Evolutionary conservation across 2,113 vertebrate species (phyloP).

Genomic region (Eudyptes chrysolophus): DNA sequence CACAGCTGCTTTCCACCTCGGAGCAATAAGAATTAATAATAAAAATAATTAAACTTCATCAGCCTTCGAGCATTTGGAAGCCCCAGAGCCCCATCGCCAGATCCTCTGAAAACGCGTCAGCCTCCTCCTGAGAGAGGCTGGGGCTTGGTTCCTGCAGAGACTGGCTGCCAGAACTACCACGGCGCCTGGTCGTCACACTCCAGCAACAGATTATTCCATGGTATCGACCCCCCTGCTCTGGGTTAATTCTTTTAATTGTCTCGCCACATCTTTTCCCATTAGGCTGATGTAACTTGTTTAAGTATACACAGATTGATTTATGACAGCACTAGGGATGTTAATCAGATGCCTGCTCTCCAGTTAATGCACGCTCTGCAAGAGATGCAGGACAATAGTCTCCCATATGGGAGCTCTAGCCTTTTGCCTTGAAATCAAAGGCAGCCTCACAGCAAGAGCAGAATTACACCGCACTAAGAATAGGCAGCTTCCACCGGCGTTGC

Average conservation of each 20-base stretch:
- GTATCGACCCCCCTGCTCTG: constrained; percentile 9
- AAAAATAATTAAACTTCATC: constrained; percentile 54
- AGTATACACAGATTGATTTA: constrained; percentile 59
- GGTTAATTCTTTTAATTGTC: constrained; percentile 73
- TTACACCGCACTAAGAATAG: not conserved
- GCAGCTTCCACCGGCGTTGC: accelerated
- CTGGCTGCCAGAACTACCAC: not conserved
- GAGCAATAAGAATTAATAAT: constrained; percentile 43
- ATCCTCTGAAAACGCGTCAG: constrained; percentile 3
- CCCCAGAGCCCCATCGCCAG: not conserved
- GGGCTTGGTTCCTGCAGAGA: not conserved
- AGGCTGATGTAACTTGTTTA: constrained; percentile 52
- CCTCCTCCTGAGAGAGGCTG: not conserved
- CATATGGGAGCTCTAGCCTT: not conserved
- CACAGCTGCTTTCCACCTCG: not conserved
- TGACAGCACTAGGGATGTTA: constrained; percentile 2
- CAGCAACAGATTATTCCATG: constrained; percentile 26
- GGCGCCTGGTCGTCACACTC: not conserved
- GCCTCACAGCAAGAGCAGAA: not conserved
- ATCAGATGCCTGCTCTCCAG: constrained; percentile 39
- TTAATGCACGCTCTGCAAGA: not conserved
- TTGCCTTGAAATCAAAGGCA: not conserved
- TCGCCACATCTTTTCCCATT: constrained; percentile 61
- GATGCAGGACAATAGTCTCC: not conserved
- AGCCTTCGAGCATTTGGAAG: not conserved